Evolutionary conservation across 92 coral and sea anemone species (phyloP), one percentile per base, ranked within the genome.

Genomic region (Desmophyllum pertusum): DNA sequence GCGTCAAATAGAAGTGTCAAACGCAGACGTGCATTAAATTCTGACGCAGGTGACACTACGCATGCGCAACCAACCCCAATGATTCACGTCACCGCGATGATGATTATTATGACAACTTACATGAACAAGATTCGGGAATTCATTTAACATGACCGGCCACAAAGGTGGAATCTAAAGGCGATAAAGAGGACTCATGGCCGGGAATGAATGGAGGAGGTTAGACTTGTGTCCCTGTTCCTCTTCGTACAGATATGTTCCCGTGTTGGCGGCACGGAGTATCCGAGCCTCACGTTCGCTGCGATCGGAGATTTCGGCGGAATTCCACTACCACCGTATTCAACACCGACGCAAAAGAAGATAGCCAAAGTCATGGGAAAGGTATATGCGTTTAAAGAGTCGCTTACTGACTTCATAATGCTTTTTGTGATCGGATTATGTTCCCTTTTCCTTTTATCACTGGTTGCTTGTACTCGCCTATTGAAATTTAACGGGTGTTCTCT

Each of bases 281-380:
- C 73, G 37, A 83, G 66, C 17, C 76, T 97, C 73, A 57, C 94
- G 46, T 97, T 97, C 86, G 86, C 87, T 42, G 98, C 94, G 50
- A 59, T 94, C 64, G 99, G 99, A 7, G 99, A 97, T 69, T 85
- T 92, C 39, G 98, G 98, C 15, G 98, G 98, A 17, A 73, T 79
- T 3, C 93, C 94, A 3, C 51, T 36, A 10, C 78, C 88, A 4
- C 98, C 98, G 6, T 96, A 87, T 79, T 78, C 87, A 17, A 88
- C 93, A 21, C 38, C 31, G 50, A 90, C 88, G 40, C 98, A 96
- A 75, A 63, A 85, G 51, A 88, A 80, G 77, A 91, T 96, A 57
- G 93, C 94, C 36, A 55, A 71, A 38, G 78, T 85, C 5, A 79
- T 96, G 95, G 96, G 95, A 37, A 86, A 87, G 98, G 98, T 96